Base-by-base conservation (phyloP, 2,888 invertebrate species). In the Ophion ellenae region DNA sequence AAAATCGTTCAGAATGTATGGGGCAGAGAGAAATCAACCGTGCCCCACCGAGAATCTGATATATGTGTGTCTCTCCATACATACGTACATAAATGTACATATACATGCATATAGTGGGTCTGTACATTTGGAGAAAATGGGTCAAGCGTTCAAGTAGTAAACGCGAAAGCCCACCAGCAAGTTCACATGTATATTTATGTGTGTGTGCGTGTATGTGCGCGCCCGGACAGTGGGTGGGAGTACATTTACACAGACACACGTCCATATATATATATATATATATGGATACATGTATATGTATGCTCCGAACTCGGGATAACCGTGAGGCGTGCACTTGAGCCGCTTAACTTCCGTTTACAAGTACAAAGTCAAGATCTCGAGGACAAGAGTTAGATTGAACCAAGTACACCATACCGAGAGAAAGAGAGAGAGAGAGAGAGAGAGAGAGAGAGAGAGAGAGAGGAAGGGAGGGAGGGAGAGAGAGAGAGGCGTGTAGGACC, bases 281-380 rank as follows among this genome's bases (percentile, higher is more conserved):
- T n/a, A 5, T 10, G 40, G n/a, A 36, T 67, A 36, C 2, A 32
- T 59, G 10, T 59, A 59, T 36, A 74, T 53, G 14, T 32, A 61
- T 76, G 17, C 40, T 17, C 45, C 75, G 59, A 75, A 75, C 45
- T 61, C 28, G 70, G 83, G 63, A 81, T 86, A 81, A 83, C 71
- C 77, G 69, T 77, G 80, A 59, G 64, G 40, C 53, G 70, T 61
- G 64, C 77, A 84, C 84, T 87, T 83, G 85, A 88, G 87, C 88
- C 82, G 87, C 87, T 88, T 87, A 88, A 88, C 86, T 87, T 88
- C 86, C 87, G 83, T 87, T 88, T 86, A 86, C 87, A 83, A 83
- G 80, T 83, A 86, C 85, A 80, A 77, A 86, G 85, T 86, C 85
- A 86, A 86, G 77, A 83, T 83, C 83, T 77, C 63, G 76, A 77